Evolutionary conservation across 2,797 vertebrate genomes (phyloP).

Genomic region (Danio tinwini): DNA sequence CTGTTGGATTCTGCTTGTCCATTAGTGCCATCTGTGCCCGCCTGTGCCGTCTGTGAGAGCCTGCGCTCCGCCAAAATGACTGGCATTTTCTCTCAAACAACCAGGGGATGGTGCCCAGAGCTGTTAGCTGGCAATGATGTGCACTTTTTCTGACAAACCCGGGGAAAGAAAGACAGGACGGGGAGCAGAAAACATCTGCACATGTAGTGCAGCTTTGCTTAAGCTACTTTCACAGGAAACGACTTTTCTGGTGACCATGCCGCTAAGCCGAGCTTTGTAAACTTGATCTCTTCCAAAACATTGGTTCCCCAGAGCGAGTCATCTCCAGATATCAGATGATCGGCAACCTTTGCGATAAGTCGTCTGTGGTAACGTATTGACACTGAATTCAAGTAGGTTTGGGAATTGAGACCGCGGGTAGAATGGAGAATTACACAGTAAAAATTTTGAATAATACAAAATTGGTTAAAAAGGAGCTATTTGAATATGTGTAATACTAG

Average conservation of each 20-base stretch:
- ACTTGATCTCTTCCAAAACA: slow-evolving; percentile 66
- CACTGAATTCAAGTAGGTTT: neutral
- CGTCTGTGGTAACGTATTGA: neutral
- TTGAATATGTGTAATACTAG: neutral
- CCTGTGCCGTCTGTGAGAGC: slow-evolving; percentile 94
- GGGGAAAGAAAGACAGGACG: slow-evolving; percentile 49
- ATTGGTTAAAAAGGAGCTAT: neutral
- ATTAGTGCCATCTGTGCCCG: slow-evolving; percentile 99
- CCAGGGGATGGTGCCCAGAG: slow-evolving; percentile 78
- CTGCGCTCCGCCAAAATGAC: slow-evolving; percentile 89
- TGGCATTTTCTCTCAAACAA: slow-evolving; percentile 95
- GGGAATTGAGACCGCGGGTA: neutral
- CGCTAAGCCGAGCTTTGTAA: slow-evolving; percentile 45
- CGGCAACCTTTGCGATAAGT: neutral
- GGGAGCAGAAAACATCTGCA: slow-evolving; percentile 80
- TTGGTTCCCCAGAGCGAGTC: slow-evolving; percentile 67
- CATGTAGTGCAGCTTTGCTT: slow-evolving; percentile 59
- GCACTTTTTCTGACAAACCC: slow-evolving; percentile 76
- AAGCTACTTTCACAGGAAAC: slow-evolving; percentile 56
- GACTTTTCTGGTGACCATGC: slow-evolving; percentile 57
- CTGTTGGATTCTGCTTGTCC: slow-evolving; percentile 98
- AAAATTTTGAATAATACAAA: neutral
- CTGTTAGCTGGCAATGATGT: slow-evolving; percentile 81
- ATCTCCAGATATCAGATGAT: slow-evolving; percentile 48
- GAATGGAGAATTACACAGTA: neutral